These are phyloP conservation scores for Plectrocnemia conspersa DNA, from an alignment of 1,140 invertebrate genomes.

Conservation along the genomic window DNA sequence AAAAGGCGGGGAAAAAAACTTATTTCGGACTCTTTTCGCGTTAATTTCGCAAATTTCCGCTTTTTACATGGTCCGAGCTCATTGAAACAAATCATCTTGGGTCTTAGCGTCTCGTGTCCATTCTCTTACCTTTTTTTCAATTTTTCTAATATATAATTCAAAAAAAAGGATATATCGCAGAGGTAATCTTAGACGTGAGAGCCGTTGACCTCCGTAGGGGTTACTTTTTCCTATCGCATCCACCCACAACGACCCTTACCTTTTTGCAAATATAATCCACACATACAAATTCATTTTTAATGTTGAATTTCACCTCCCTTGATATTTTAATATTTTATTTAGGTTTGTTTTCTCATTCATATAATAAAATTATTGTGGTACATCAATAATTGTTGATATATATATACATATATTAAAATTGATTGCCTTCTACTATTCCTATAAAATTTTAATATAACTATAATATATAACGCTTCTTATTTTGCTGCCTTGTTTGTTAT, in stretches of 20 bases:
- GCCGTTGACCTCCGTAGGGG: slow-evolving; percentile 10
- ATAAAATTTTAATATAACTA: no score
- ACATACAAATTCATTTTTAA: background rate
- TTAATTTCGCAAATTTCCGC: background rate
- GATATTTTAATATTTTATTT: no score
- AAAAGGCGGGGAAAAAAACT: slow-evolving; percentile 15
- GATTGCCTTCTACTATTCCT: no score
- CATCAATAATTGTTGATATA: no score
- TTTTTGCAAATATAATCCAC: background rate
- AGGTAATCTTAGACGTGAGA: slow-evolving; percentile 18
- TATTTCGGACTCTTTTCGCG: slow-evolving; percentile 7
- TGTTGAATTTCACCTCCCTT: no score
- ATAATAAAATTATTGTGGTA: no score
- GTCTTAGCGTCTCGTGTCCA: no score
- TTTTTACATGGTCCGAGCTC: background rate
- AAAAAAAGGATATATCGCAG: no score
- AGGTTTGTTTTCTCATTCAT: no score
- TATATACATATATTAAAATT: no score
- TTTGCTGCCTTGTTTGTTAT: no score
- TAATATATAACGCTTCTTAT: no score
- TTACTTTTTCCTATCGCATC: slow-evolving; percentile 19
- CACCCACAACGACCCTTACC: background rate
- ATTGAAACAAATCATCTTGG: background rate
- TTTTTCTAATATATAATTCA: slow-evolving; percentile 19
- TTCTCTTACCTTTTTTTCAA: background rate